phyloP scores from a whole-genome alignment of 2,113 vertebrate species.

The Sardina pilchardus region DNA sequence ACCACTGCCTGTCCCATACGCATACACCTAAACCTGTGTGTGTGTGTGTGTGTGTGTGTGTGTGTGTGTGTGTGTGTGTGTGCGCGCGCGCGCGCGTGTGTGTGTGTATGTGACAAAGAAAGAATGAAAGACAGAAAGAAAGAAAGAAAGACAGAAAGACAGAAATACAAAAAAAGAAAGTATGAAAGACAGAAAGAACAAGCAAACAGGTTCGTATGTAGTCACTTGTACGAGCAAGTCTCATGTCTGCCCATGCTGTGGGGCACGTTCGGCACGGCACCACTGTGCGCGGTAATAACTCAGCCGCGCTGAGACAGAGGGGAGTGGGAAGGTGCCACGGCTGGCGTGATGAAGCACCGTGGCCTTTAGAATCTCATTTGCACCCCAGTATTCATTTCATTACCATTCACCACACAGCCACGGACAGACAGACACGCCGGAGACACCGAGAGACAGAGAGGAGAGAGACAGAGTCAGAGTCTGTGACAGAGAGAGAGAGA shows the following conservation, averaged over 20 bases:
- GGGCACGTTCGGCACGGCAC: neutral
- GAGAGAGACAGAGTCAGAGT: neutral
- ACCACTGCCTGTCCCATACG: conserved; percentile 2
- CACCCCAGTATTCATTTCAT: conserved; percentile 78
- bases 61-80: conserved; percentile 40
- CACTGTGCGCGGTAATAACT: conserved; percentile 59
- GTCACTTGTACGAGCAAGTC: neutral
- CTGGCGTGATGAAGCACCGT: conserved; percentile 70
- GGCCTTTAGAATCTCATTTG: conserved; percentile 86
- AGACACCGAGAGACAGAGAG: conserved; percentile 34
- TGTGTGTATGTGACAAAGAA: too few relatives aligned
- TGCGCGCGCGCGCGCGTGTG: conserved; percentile 15
- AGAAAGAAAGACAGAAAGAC: neutral
- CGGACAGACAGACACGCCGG: conserved; percentile 46
- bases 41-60: conserved; percentile 38
- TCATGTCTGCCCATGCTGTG: neutral
- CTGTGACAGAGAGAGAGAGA: neutral
- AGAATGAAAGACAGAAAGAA: conserved; percentile 30
- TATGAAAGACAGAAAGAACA: too few relatives aligned
- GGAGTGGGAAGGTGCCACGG: conserved; percentile 65
- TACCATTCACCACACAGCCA: conserved; percentile 66
- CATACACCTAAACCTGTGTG: neutral
- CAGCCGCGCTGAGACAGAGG: conserved; percentile 64
- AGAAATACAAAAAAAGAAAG: too few relatives aligned
- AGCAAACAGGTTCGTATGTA: neutral